Conservation (phyloP, 2,888 invertebrate species). For the Sympetrum striolatum region DNA sequence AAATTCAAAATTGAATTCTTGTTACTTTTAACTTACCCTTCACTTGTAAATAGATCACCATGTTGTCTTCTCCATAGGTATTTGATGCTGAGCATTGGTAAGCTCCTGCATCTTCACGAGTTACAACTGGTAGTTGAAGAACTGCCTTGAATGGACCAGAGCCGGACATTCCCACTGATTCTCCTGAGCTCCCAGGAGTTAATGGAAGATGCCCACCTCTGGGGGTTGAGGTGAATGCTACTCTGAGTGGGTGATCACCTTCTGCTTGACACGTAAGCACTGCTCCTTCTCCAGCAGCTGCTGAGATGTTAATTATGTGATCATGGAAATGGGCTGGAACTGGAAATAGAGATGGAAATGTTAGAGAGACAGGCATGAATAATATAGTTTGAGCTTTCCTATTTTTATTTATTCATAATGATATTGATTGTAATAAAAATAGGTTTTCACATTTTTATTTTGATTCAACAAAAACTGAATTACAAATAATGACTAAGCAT, state of each 20-base stretch:
- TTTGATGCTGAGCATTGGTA: slow-evolving; percentile 62
- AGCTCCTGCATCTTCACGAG: slow-evolving; percentile 54
- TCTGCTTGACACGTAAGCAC: slow-evolving; percentile 59
- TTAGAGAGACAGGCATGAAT: not conserved
- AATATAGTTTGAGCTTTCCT: too few relatives aligned
- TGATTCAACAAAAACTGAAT: too few relatives aligned
- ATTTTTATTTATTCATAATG: too few relatives aligned
- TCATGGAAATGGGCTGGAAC: slow-evolving; percentile 53
- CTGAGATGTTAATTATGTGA: slow-evolving; percentile 56
- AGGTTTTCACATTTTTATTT: too few relatives aligned
- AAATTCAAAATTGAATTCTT: not conserved
- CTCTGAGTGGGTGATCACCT: slow-evolving; percentile 60
- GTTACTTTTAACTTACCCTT: slow-evolving; percentile 56
- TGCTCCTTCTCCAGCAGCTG: slow-evolving; percentile 56
- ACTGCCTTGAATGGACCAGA: slow-evolving; percentile 57
- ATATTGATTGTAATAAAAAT: too few relatives aligned
- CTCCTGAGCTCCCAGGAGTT: not conserved
- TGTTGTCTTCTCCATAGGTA: slow-evolving; percentile 60
- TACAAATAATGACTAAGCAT: too few relatives aligned
- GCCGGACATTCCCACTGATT: slow-evolving; percentile 50
- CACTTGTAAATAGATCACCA: slow-evolving; percentile 60
- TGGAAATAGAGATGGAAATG: slow-evolving; percentile 34
- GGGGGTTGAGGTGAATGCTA: slow-evolving; percentile 55
- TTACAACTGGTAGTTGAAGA: slow-evolving; percentile 53
- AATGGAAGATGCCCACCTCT: slow-evolving; percentile 9